Conservation (phyloP, 2,888 invertebrate species). For the Phaonia tiefii region DNA sequence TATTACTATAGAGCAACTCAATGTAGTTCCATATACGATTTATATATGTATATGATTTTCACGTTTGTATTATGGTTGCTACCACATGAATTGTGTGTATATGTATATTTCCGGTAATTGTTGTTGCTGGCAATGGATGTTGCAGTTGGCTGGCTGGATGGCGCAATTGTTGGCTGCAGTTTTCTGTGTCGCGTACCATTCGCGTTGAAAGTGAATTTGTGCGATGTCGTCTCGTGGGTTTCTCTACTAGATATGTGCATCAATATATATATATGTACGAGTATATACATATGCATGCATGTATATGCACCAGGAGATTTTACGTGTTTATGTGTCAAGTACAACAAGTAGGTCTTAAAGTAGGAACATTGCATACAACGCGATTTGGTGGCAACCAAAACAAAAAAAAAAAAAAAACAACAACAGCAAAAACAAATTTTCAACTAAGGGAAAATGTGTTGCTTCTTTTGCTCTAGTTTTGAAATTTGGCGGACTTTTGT, state of each 20-base stretch:
- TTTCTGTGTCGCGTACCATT: conserved; percentile 67
- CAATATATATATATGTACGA: no score
- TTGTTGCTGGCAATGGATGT: conserved; percentile 37
- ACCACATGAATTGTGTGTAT: conserved; percentile 33
- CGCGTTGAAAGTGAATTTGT: conserved; percentile 67
- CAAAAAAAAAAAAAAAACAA: not conserved
- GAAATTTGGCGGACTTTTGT: not conserved
- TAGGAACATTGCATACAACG: conserved; percentile 46
- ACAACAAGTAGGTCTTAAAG: conserved; percentile 68
- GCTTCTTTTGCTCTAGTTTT: not conserved
- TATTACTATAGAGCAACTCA: not conserved
- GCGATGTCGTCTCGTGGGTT: conserved; percentile 58
- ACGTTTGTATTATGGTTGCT: conserved; percentile 17
- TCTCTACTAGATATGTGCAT: conserved; percentile 32
- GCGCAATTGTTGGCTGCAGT: conserved; percentile 60
- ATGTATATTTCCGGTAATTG: conserved; percentile 31
- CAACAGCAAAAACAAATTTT: not conserved
- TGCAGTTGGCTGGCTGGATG: not conserved
- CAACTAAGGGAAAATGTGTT: not conserved
- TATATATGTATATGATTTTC: conserved; percentile 12
- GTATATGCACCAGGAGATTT: conserved; percentile 37
- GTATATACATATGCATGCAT: not conserved
- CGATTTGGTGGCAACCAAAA: not conserved
- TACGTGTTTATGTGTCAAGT: conserved; percentile 66
- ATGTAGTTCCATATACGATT: not conserved